Conservation (phyloP, 2,113 vertebrate species). For the Rhagologus leucostigma region DNA sequence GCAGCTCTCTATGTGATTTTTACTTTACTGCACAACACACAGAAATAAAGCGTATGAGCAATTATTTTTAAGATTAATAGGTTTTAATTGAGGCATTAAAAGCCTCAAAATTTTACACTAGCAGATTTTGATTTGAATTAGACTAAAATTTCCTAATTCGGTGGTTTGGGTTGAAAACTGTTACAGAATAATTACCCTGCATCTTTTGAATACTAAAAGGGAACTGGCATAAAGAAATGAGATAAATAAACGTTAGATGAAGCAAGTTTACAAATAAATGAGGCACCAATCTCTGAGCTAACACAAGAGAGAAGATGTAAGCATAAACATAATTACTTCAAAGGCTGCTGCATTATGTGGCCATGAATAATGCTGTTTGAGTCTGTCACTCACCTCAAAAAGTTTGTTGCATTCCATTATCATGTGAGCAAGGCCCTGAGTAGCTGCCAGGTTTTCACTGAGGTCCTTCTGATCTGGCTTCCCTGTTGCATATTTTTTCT, state of each 20-base stretch:
- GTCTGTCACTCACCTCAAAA: conserved; percentile 85
- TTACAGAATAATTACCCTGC: background rate
- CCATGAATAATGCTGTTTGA: conserved; percentile 57
- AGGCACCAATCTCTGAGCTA: background rate
- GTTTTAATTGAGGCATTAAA: background rate
- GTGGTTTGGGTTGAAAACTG: background rate
- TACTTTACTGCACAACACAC: background rate
- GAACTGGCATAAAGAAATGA: background rate
- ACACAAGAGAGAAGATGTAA: conserved; percentile 17
- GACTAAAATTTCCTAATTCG: background rate
- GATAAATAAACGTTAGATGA: background rate
- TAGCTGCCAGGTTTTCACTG: conserved; percentile 93
- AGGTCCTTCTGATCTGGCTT: conserved; percentile 98
- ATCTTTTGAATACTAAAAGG: background rate
- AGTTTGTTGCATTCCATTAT: conserved; percentile 91
- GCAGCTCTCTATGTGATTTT: background rate
- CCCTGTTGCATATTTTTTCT: conserved; percentile 94
- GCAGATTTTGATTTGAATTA: background rate
- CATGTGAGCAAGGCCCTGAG: conserved; percentile 96
- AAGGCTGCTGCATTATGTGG: conserved; percentile 13
- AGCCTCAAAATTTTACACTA: background rate
- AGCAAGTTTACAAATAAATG: conserved; percentile 12
- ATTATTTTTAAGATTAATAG: background rate
- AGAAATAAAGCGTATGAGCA: background rate
- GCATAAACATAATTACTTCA: conserved; percentile 4